Evolutionary conservation across 2,888 invertebrate species (phyloP).

Genomic region (Trachelus iudaicus): DNA sequence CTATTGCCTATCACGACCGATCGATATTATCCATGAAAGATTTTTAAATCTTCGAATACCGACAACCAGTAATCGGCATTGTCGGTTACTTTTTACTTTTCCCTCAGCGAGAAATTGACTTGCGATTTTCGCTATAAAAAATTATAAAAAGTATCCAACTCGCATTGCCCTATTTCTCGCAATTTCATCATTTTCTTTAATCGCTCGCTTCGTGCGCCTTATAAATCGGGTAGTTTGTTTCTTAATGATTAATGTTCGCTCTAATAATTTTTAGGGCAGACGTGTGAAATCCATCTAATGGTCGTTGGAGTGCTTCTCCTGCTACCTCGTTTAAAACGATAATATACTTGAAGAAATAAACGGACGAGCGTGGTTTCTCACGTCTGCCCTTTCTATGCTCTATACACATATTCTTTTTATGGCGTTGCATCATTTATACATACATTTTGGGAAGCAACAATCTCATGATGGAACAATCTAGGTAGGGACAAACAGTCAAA

Average conservation of each 20-base stretch:
- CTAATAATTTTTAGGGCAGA: neutral
- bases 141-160: constrained; percentile 4
- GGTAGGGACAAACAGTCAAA: neutral
- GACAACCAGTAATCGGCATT: neutral
- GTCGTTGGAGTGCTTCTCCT: neutral
- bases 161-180: neutral
- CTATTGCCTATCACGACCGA: neutral
- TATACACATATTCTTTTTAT: neutral
- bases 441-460: neutral
- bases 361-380: neutral
- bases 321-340: neutral
- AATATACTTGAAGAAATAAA: neutral
- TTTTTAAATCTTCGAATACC: neutral
- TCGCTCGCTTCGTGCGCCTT: neutral
- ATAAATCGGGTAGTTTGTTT: neutral
- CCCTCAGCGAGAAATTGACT: neutral
- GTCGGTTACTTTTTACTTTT: neutral
- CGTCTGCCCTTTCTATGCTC: neutral
- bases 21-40: neutral
- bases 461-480: neutral
- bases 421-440: neutral
- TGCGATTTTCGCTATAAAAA: neutral
- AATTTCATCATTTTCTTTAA: neutral
- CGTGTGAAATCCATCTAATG: neutral
- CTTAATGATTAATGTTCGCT: neutral